phyloP scores from a whole-genome alignment of 2,888 invertebrate genomes.

The Leptothorax acervorum region DNA sequence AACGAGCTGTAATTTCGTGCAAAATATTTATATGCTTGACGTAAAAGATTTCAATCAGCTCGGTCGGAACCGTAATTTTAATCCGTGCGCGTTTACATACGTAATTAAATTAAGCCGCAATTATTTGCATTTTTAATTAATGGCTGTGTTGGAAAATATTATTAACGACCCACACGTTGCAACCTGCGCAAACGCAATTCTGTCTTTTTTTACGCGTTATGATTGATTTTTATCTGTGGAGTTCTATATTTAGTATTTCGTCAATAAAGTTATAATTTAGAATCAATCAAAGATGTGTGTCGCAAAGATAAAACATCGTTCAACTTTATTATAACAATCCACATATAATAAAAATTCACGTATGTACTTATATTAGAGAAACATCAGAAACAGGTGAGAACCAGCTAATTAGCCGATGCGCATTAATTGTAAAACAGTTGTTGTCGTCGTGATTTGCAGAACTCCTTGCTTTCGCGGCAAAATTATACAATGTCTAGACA shows the following conservation, averaged over 20 bases:
- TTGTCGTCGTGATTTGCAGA: not conserved
- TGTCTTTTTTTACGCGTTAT: conserved; percentile 20
- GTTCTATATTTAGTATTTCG: conserved; percentile 11
- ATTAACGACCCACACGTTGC: conserved; percentile 39
- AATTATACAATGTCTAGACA: conserved; percentile 34
- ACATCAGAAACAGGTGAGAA: not conserved
- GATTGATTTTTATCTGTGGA: conserved; percentile 19
- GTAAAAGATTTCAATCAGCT: conserved; percentile 52
- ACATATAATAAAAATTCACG: not conserved
- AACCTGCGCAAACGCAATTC: conserved; percentile 35
- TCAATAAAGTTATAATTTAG: conserved; percentile 8
- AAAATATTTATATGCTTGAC: conserved; percentile 45
- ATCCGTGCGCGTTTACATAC: conserved; percentile 48
- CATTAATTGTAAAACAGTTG: not conserved
- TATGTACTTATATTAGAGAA: not conserved
- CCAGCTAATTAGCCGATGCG: not conserved
- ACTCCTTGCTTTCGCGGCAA: not conserved
- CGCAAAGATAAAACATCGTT: not conserved
- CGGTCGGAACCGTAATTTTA: conserved; percentile 41
- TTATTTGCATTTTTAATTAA: conserved; percentile 55
- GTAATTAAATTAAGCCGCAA: conserved; percentile 52
- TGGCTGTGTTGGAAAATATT: conserved; percentile 45
- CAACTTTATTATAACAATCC: not conserved
- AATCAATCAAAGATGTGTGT: not conserved
- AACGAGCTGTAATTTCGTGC: conserved; percentile 34